Evolutionary conservation across 1,140 invertebrate species (phyloP), one percentile per base, ranked within the genome.

Genomic region (Orius insidiosus): DNA sequence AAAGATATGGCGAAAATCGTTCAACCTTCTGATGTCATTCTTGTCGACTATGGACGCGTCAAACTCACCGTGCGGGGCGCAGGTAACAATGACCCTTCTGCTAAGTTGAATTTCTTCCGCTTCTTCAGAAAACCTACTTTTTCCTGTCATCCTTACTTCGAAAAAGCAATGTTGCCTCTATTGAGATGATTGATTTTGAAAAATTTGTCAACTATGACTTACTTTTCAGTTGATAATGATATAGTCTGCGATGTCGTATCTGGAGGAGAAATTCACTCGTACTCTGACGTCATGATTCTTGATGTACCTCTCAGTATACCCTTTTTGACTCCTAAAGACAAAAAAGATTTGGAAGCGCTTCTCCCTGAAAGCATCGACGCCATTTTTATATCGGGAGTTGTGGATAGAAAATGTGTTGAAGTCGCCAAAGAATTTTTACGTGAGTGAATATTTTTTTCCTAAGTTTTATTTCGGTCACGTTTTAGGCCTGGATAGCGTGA

Each of bases 41-140:
- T 72, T 53, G 67, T 90, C 35, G 84, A 88, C 61, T 81, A 87
- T 63, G 83, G 82, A 31, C 67, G 78, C 0, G 78, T 90, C 43
- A 76, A 74, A 31, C 62, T 90, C 3, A 66, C 78, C 55, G 83
- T 84, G 9, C 63, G 64, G 47, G 64, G 71, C 37, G 18, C 33
- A 32, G 45, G 49, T 51, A 47, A 55, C 7, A 4, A 3, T 24
- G 3, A 24, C 7, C 24, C 24, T 24, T n/a, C n/a, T n/a, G n/a
- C n/a, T n/a, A n/a, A n/a, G n/a, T n/a, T n/a, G n/a, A n/a, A n/a
- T n/a, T n/a, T n/a, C n/a, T n/a, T n/a, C n/a, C n/a, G n/a, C n/a
- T n/a, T n/a, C n/a, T n/a, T n/a, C n/a, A n/a, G n/a, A n/a, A n/a
- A n/a, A n/a, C n/a, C n/a, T n/a, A n/a, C n/a, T n/a, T n/a, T n/a